Base-by-base conservation (phyloP, 2,113 vertebrate species). In the Herpetotheres cachinnans region DNA sequence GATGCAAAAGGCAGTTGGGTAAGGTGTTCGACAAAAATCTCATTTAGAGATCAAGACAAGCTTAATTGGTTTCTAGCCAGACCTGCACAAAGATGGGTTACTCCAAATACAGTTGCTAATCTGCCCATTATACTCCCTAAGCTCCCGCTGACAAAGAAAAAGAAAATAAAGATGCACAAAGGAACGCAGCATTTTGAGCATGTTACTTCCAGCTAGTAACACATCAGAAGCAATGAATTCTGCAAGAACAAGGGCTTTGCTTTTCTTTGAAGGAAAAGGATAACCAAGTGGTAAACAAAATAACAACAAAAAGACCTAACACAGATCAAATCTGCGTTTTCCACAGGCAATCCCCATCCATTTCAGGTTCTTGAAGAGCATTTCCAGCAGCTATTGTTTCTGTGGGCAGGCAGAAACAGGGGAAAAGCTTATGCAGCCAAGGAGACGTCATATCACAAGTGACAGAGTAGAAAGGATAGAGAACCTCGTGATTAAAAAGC, bases 41-140 rank as follows among this genome's bases (percentile, higher is more conserved):
- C 93, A 97, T 98, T 98, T 97, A 97, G 94, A 81, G 96, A 97
- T 98, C 97, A 97, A 93, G 97, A 92, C 96, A 97, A 95, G 95
- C 95, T 98, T 98, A 97, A 97, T 95, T 95, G 96, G 97, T 96
- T 96, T 97, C 80, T 7, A 96, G 96, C 91, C 96, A 97, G 97
- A 95, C 93, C 89, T 79, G 91, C 92, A 95, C 91, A 96, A 97
- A 95, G 91, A 95, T 95, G 94, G 95, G 96, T 83, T 96, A 95
- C 93, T 97, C 91, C 89, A 96, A 96, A 95, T 95, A 94, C 90
- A 94, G 95, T 86, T 84, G 80, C 66, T 97, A 97, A 97, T 97
- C 97, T 96, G 92, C 12, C 84, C 85, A 97, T 96, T 97, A 97
- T 93, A 96, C 90, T 86, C 77, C 77, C 58, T 92, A 96, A 96